Percentiles rank a stretch among this genome's conserved stretches.
phyloP scores from a whole-genome alignment of 2,888 invertebrate species.

The Chorisops tibialis region DNA sequence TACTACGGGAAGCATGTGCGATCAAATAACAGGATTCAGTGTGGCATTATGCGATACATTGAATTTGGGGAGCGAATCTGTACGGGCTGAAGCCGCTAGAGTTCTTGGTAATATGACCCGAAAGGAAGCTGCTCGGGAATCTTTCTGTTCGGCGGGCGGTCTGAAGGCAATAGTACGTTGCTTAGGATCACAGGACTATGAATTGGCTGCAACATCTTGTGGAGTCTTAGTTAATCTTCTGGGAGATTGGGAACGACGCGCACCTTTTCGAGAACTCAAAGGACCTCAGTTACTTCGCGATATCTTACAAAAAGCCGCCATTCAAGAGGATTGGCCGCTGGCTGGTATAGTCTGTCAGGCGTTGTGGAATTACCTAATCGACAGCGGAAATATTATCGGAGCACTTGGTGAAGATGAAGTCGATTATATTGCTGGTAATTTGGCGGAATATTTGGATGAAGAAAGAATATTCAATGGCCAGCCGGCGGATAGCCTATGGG shows the following conservation, averaged over 20 bases:
- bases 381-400: slow-evolving; percentile 53
- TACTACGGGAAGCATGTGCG: slow-evolving; percentile 41
- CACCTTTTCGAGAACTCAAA: slow-evolving; percentile 54
- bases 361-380: slow-evolving; percentile 67
- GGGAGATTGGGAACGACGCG: slow-evolving; percentile 58
- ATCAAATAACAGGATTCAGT: slow-evolving; percentile 43
- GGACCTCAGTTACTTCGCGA: slow-evolving; percentile 56
- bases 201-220: slow-evolving; percentile 71
- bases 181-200: slow-evolving; percentile 61
- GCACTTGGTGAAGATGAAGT: slow-evolving; percentile 55
- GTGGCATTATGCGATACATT: slow-evolving; percentile 42
- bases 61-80: slow-evolving; percentile 42
- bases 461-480: slow-evolving; percentile 55
- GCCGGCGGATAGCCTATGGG: slow-evolving; percentile 57
- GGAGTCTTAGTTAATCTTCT: slow-evolving; percentile 81
- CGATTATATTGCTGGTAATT: slow-evolving; percentile 55
- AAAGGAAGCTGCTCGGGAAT: slow-evolving; percentile 61
- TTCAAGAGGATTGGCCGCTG: slow-evolving; percentile 65
- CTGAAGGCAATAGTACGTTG: slow-evolving; percentile 59
- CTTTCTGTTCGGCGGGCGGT: slow-evolving; percentile 65
- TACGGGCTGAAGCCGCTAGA: slow-evolving; percentile 66
- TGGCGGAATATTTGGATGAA: slow-evolving; percentile 60
- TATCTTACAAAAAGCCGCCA: slow-evolving; percentile 57
- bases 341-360: slow-evolving; percentile 71
- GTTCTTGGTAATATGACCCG: slow-evolving; percentile 81